Evolutionary conservation across 2,797 vertebrate genomes (phyloP), one percentile per base, ranked within the genome.

Genomic region (Psittacula echo): DNA sequence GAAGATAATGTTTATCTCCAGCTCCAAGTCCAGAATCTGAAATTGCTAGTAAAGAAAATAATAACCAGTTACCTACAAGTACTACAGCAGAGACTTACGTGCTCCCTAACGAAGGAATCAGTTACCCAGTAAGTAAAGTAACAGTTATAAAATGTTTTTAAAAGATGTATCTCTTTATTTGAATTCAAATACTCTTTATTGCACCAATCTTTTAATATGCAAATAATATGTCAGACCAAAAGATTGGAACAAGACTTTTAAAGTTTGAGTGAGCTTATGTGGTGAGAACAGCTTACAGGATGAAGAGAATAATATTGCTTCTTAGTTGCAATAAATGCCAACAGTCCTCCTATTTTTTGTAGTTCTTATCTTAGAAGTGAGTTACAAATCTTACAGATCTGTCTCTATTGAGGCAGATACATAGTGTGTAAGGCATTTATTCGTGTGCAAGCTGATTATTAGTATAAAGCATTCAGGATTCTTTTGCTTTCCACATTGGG

Each of bases 1-100:
- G 79, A 98, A 47, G 32, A 98, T 44, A 90, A 96, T 66, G 93
- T 93, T 97, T 97, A 45, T 96, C 96, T 66, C 94, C 95, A 10
- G 51, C 94, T 23, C 89, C 96, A 68, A 94, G 96, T 48, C 97
- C 96, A 5, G 97, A 96, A 78, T 75, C 95, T 71, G 95, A 96
- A 8, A 94, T 96, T 24, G 18, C 53, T 24, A 93, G 54, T 13
- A 41, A 93, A 71, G 73, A 39, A 54, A 60, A 39, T 61, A 37
- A 48, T 20, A 79, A 19, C 24, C 83, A 71, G 13, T 34, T 90
- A 76, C 54, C 50, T 48, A 10, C 21, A 80, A 48, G 8, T 3
- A 79, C 47, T 18, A 26, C 56, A 67, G 74, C 88, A 23, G 48
- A 83, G 64, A 41, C 15, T 32, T 45, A 56, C 22, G 4, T 3